Percentiles rank a stretch among this genome's conserved stretches.
Conservation (phyloP, 53 echinoderm and acorn worm species). For the Astropecten irregularis region DNA sequence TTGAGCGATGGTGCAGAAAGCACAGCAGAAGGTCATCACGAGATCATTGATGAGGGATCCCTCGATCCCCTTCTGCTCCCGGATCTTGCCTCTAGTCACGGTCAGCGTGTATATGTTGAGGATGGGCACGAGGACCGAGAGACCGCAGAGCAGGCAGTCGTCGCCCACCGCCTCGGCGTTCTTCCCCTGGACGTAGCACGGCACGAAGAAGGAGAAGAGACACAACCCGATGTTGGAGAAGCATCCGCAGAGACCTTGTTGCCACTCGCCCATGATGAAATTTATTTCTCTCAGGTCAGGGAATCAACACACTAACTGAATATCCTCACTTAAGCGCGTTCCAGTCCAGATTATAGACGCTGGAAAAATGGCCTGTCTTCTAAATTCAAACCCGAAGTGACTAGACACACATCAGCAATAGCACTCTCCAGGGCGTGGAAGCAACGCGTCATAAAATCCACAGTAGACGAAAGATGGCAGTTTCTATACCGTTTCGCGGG, state of each 20-base stretch:
- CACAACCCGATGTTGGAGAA: conserved; percentile 52
- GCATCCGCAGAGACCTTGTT: conserved; percentile 37
- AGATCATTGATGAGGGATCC: background rate
- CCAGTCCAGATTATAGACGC: no score
- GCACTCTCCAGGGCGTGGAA: no score
- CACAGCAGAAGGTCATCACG: background rate
- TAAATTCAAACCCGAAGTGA: no score
- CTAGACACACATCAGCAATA: no score
- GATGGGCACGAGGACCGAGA: conserved; percentile 12
- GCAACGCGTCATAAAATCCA: no score
- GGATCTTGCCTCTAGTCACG: conserved; percentile 11
- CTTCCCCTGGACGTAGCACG: conserved; percentile 48
- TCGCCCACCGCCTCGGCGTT: conserved; percentile 37
- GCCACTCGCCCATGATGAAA: conserved; percentile 16
- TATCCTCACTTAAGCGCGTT: no score
- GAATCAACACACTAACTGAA: background rate
- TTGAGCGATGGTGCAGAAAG: background rate
- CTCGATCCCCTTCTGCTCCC: conserved; percentile 18
- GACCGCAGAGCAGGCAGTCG: conserved; percentile 29
- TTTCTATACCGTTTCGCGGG: no score
- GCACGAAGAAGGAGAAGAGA: conserved; percentile 28
- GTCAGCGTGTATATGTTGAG: conserved; percentile 10
- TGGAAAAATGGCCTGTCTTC: no score
- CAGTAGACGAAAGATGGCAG: no score
- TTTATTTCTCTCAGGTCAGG: background rate